Base-by-base conservation (phyloP, 2,113 vertebrate genomes). In the Hippocampus zosterae region DNA sequence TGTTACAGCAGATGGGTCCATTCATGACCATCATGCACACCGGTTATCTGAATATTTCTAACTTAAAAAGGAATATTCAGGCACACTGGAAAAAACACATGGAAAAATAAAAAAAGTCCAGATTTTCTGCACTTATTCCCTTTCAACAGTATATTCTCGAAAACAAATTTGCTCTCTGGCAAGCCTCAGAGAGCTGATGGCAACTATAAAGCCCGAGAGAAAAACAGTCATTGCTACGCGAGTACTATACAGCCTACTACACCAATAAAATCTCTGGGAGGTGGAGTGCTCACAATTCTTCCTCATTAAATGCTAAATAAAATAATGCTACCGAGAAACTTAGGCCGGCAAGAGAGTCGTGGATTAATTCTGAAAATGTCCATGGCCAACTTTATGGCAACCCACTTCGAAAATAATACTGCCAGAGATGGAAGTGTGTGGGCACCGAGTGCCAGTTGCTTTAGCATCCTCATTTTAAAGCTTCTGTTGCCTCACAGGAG, bases 151-250 rank as follows among this genome's bases (percentile, higher is more conserved):
- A 4, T 15, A 42, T 10, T 46, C 40, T 42, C 23, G 13, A 19
- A 33, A 42, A n/a, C 41, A 65, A 42, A 65, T 65, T 11, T 65
- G 37, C 15, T 18, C 61, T 23, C 12, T 65, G n/a, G 6, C 15
- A 27, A 33, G 21, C 18, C 65, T 29, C 40, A n/a, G 40, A 70
- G 44, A 71, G 67, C 57, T 65, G n/a, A 75, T 37, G 56, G 42
- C 41, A 69, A 44, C 70, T 48, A 65, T 78, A 40, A 70, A 67
- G 57, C 18, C 61, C 55, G n/a, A 50, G 12, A 64, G 57, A 56
- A 21, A 72, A 55, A 67, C 41, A 60, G 52, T 21, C 18, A 68
- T 25, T 46, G 27, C 60, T 56, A 18, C 37, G 11, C 37, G 57
- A 65, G 42, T 61, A 64, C 65, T 68, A 67, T 75, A 56, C 65